These are phyloP conservation scores for Chiridota heheva DNA, from an alignment of 35 echinoderm and acorn worm genomes.

Conservation along the genomic window DNA sequence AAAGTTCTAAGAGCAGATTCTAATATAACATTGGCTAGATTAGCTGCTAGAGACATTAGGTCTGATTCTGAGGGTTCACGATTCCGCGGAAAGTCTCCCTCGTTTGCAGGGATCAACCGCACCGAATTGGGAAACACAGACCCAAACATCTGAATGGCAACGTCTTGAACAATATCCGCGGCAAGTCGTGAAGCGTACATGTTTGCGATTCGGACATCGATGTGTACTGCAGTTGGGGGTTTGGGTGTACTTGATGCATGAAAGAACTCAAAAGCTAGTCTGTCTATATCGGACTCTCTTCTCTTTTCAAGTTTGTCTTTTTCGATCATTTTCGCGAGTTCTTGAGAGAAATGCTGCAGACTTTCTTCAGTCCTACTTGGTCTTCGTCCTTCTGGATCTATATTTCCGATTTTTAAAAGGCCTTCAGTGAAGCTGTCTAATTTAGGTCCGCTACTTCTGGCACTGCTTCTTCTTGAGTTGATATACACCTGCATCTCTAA, in stretches of 20 bases:
- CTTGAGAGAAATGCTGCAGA: constrained; percentile 45
- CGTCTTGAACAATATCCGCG: constrained; percentile 42
- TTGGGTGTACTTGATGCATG: background rate
- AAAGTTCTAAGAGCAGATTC: constrained; percentile 74
- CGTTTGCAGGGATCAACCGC: constrained; percentile 22
- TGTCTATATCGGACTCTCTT: constrained; percentile 73
- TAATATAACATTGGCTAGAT: constrained; percentile 76
- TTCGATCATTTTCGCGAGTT: constrained; percentile 29
- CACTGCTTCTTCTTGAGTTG: constrained; percentile 39
- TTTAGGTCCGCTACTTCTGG: constrained; percentile 58
- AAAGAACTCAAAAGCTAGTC: constrained; percentile 67
- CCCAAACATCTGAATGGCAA: constrained; percentile 47
- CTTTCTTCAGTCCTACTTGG: constrained; percentile 80
- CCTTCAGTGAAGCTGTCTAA: constrained; percentile 88
- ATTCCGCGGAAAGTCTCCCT: constrained; percentile 25
- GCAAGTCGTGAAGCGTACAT: constrained; percentile 21
- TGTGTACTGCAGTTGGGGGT: background rate
- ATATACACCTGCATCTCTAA: constrained; percentile 44
- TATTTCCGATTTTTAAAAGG: constrained; percentile 75
- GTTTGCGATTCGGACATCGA: background rate
- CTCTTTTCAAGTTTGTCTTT: constrained; percentile 18
- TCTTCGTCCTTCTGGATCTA: constrained; percentile 68
- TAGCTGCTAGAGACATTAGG: constrained; percentile 69
- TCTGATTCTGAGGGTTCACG: constrained; percentile 58
- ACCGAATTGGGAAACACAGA: constrained; percentile 40